phyloP scores from a whole-genome alignment of 1,140 invertebrate species.

The Tachypleus tridentatus region DNA sequence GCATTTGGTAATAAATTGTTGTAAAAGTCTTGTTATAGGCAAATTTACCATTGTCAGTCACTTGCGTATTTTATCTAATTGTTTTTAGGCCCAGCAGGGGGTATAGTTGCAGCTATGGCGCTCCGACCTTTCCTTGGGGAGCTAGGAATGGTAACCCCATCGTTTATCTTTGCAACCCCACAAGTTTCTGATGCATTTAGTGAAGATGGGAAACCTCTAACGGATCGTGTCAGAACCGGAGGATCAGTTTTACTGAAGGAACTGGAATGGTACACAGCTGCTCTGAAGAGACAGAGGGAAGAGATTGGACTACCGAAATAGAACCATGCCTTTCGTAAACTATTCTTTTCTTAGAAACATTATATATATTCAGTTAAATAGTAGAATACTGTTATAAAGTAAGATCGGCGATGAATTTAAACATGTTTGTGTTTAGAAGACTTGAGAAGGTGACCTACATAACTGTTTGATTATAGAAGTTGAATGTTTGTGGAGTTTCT shows the following conservation, averaged over 20 bases:
- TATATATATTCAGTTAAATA: too few relatives aligned
- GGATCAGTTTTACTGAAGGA: conserved; percentile 30
- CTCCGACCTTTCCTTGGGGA: conserved; percentile 36
- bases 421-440: too few relatives aligned
- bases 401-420: too few relatives aligned
- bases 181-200: conserved; percentile 31
- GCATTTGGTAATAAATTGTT: too few relatives aligned
- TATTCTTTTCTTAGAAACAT: too few relatives aligned
- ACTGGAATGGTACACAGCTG: conserved; percentile 34
- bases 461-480: too few relatives aligned
- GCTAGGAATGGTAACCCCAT: conserved; percentile 37
- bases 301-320: conserved; percentile 10
- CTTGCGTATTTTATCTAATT: conserved; percentile 11
- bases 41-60: too few relatives aligned
- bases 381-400: too few relatives aligned
- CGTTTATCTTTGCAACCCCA: conserved; percentile 34
- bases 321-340: too few relatives aligned
- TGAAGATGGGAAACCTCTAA: conserved; percentile 29
- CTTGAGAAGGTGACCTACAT: too few relatives aligned
- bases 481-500: too few relatives aligned
- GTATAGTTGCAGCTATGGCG: conserved; percentile 36
- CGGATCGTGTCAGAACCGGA: conserved; percentile 27
- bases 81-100: conserved; percentile 36
- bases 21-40: too few relatives aligned
- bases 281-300: conserved; percentile 30